Conservation (phyloP, 2,113 vertebrate species). For the Crotalus tigris region DNA sequence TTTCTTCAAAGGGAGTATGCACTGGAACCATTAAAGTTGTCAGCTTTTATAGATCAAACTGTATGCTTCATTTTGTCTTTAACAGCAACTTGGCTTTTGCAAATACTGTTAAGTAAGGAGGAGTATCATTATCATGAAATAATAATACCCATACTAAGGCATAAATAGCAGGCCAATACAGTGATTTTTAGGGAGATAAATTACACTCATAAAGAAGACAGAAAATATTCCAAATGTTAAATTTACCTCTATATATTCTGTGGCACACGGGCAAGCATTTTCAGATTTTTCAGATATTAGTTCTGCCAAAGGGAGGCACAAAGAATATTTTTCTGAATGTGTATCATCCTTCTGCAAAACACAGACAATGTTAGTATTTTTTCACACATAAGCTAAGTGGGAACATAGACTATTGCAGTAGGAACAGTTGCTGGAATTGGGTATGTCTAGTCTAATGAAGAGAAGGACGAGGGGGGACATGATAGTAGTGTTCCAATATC, state of each 20-base stretch:
- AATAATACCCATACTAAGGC: not conserved
- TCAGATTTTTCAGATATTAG: constrained; percentile 78
- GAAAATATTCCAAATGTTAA: not conserved
- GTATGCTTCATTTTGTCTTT: not conserved
- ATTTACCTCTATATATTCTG: constrained; percentile 77
- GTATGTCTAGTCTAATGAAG: no score
- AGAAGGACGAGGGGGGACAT: no score
- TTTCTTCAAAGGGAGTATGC: constrained; percentile 2
- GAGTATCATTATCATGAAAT: not conserved
- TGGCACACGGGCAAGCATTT: constrained; percentile 76
- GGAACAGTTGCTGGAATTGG: no score
- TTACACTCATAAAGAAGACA: not conserved
- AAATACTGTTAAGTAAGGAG: not conserved
- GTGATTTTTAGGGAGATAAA: not conserved
- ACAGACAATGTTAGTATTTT: constrained; percentile 3
- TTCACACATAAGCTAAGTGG: not conserved
- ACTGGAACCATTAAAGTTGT: not conserved
- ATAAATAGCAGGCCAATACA: not conserved
- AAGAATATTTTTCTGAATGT: constrained; percentile 66
- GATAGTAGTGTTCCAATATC: no score
- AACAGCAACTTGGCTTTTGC: not conserved
- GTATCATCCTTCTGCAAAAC: constrained; percentile 67
- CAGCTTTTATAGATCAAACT: no score
- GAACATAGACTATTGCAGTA: not conserved
- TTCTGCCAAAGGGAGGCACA: constrained; percentile 75